Percentiles rank a stretch among this genome's conserved stretches.
phyloP scores from a whole-genome alignment of 2,797 vertebrate genomes.

The Simalia tracyae region DNA sequence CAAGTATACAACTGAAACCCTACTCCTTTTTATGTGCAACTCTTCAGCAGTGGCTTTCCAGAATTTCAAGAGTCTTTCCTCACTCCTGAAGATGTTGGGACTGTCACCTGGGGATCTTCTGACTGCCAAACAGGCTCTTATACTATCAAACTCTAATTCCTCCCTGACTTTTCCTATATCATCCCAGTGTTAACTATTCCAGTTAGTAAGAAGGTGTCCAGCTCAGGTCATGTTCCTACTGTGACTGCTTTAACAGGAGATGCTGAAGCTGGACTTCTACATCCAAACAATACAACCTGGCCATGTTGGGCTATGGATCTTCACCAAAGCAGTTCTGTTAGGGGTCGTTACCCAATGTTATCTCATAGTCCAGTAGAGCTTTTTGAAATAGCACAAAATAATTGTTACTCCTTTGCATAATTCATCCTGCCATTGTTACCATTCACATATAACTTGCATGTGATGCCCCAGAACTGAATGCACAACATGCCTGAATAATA shows the following conservation, averaged over 20 bases:
- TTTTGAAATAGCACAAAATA: background rate
- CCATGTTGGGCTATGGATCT: background rate
- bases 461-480: background rate
- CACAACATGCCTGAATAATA: background rate
- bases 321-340: background rate
- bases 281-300: background rate
- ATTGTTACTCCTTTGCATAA: background rate
- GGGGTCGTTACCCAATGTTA: background rate
- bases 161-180: background rate
- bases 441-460: background rate
- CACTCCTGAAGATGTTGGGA: background rate
- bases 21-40: background rate
- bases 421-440: background rate
- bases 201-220: background rate
- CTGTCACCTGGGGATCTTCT: background rate
- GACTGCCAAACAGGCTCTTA: background rate
- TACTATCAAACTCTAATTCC: background rate
- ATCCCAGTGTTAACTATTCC: background rate
- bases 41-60: background rate
- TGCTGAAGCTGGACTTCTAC: background rate
- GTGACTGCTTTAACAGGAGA: background rate
- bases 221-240: background rate
- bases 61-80: background rate
- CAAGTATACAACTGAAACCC: background rate
- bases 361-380: background rate